A percentile compares a stretch with the other conserved stretches of the same genome.
Evolutionary conservation across 2,888 invertebrate genomes (phyloP).

Genomic region (Macrosiphum euphorbiae): DNA sequence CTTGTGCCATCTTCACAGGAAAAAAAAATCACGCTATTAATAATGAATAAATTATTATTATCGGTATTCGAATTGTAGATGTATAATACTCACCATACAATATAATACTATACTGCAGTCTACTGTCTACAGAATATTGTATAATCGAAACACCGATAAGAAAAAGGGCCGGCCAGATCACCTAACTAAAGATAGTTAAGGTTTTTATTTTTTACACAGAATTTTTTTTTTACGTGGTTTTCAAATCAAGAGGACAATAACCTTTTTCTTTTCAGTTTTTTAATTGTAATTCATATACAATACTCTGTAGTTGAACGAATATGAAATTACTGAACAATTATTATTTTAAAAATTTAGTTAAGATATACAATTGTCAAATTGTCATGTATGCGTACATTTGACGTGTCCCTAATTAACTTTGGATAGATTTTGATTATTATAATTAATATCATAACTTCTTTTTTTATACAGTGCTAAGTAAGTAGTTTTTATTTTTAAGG

Average conservation of each 20-base stretch:
- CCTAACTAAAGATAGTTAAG: not conserved
- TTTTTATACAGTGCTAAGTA: not conserved
- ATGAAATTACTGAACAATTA: not conserved
- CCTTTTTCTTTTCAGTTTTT: not conserved
- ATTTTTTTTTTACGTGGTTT: not conserved
- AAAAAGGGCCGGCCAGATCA: not conserved
- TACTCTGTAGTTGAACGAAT: not conserved
- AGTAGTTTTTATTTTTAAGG: not conserved
- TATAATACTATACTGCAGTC: not conserved
- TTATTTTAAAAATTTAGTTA: not conserved
- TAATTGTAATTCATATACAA: not conserved
- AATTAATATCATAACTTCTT: not conserved
- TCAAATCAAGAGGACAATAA: not conserved
- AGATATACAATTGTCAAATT: not conserved
- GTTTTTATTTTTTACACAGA: not conserved
- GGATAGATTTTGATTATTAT: not conserved
- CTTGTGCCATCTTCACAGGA: conserved; percentile 19
- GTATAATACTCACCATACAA: not conserved
- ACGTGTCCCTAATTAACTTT: not conserved
- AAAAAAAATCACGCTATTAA: not conserved
- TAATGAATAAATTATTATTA: not conserved
- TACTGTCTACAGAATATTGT: not conserved
- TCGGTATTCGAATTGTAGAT: not conserved
- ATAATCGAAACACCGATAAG: not conserved
- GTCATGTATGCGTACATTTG: not conserved